Evolutionary conservation across 2,797 vertebrate species (phyloP).

Genomic region (Allobates femoralis): DNA sequence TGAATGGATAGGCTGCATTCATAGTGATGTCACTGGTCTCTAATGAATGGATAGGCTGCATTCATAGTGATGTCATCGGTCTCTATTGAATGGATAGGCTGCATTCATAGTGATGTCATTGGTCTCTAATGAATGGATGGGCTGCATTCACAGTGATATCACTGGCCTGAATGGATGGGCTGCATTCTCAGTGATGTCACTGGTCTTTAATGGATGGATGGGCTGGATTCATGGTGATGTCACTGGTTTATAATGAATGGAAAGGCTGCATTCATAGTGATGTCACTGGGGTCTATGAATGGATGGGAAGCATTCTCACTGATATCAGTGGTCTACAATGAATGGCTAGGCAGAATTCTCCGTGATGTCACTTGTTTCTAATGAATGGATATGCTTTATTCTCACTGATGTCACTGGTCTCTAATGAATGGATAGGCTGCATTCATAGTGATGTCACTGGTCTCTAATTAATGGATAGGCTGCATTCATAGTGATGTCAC

Average conservation of each 20-base stretch:
- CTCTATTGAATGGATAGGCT: too few species aligned
- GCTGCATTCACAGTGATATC: too few species aligned
- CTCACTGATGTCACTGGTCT: neutral
- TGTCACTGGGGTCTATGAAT: neutral
- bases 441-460: neutral
- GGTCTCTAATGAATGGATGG: too few species aligned
- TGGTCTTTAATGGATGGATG: neutral
- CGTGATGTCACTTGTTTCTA: neutral
- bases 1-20: too few species aligned
- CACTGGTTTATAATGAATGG: neutral
- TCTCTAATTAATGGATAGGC: neutral
- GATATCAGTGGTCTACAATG: too few species aligned
- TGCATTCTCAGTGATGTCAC: neutral
- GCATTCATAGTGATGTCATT: too few species aligned
- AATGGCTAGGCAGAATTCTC: neutral
- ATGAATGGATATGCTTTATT: neutral
- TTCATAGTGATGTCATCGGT: too few species aligned
- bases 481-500: neutral
- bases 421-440: neutral
- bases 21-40: too few species aligned
- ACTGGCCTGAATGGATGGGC: too few species aligned
- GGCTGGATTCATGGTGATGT: neutral
- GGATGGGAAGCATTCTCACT: neutral
- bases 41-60: too few species aligned
- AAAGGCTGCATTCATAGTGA: neutral